Conservation (phyloP, 2,797 vertebrate genomes). For the Oryzias dopingdopingensis region DNA sequence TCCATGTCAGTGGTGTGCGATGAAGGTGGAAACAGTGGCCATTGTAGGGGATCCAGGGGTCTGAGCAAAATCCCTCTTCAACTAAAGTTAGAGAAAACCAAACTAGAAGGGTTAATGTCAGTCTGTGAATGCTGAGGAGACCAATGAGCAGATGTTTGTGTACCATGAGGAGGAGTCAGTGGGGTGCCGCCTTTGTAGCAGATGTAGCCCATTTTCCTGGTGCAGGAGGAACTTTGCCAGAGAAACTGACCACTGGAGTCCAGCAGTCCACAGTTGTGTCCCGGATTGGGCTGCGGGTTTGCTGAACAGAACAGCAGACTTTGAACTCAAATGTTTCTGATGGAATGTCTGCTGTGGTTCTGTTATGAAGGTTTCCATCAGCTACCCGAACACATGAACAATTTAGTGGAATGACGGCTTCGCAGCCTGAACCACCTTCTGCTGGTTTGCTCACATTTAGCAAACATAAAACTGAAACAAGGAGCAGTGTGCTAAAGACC, state of each 20-base stretch:
- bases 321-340: not conserved
- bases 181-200: slow-evolving; percentile 83
- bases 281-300: slow-evolving; percentile 83
- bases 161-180: slow-evolving; percentile 78
- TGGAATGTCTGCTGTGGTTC: not conserved
- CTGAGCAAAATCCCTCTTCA: slow-evolving; percentile 75
- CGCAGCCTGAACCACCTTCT: too few species aligned
- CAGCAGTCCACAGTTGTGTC: slow-evolving; percentile 83
- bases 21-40: slow-evolving; percentile 86
- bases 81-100: slow-evolving; percentile 45
- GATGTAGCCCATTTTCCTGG: slow-evolving; percentile 85
- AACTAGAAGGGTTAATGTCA: not conserved
- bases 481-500: too few species aligned
- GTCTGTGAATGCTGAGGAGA: not conserved
- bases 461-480: too few species aligned
- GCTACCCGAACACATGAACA: too few species aligned
- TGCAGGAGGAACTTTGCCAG: slow-evolving; percentile 86
- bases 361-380: too few species aligned
- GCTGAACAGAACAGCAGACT: slow-evolving; percentile 68
- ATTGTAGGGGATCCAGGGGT: slow-evolving; percentile 85
- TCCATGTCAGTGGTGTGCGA: slow-evolving; percentile 78
- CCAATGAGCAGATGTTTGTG: not conserved
- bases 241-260: slow-evolving; percentile 75
- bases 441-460: too few species aligned
- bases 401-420: too few species aligned